Evolutionary conservation across 2,113 vertebrate genomes (phyloP).

Genomic region (Paedocypris sp.): DNA sequence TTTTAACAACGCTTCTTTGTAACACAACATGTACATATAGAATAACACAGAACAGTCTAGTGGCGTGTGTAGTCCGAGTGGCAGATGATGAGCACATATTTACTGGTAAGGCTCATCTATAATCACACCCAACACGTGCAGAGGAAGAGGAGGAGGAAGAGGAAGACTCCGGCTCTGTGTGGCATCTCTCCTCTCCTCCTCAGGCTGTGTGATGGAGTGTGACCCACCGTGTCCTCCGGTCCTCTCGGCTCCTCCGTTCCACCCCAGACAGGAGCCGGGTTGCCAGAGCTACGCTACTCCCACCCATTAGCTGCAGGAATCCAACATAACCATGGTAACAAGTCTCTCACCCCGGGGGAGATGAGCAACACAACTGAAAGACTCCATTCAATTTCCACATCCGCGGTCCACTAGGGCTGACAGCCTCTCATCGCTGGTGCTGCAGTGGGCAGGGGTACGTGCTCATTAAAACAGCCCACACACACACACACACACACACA

Average conservation of each 20-base stretch:
- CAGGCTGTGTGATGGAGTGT: conserved; percentile 52
- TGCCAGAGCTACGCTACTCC: conserved; percentile 72
- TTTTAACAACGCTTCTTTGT: too few relatives aligned
- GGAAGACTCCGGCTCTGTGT: too few relatives aligned
- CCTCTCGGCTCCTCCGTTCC: conserved; percentile 58
- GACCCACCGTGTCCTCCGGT: conserved; percentile 62
- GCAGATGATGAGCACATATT: too few relatives aligned
- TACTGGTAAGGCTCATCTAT: too few relatives aligned
- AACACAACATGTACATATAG: too few relatives aligned
- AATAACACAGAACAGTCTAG: too few relatives aligned
- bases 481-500: conserved; percentile 42
- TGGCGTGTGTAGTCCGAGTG: too few relatives aligned
- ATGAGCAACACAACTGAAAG: conserved; percentile 76
- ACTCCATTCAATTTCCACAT: conserved; percentile 78
- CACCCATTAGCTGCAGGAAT: conserved; percentile 83
- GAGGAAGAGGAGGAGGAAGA: too few relatives aligned
- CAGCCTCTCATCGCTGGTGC: conserved; percentile 47
- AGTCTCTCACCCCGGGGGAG: conserved; percentile 77
- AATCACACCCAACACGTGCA: too few relatives aligned
- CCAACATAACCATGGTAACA: conserved; percentile 96
- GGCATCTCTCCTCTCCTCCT: too few relatives aligned
- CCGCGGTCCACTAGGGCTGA: conserved; percentile 56
- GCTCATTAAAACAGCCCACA: conserved; percentile 50
- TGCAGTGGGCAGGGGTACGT: conserved; percentile 45
- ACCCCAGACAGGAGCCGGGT: conserved; percentile 67